Percentiles rank a stretch among this genome's conserved stretches.
These are phyloP conservation scores for Mizuhopecten yessoensis DNA, from an alignment of 1,140 invertebrate genomes.

Conservation along the genomic window DNA sequence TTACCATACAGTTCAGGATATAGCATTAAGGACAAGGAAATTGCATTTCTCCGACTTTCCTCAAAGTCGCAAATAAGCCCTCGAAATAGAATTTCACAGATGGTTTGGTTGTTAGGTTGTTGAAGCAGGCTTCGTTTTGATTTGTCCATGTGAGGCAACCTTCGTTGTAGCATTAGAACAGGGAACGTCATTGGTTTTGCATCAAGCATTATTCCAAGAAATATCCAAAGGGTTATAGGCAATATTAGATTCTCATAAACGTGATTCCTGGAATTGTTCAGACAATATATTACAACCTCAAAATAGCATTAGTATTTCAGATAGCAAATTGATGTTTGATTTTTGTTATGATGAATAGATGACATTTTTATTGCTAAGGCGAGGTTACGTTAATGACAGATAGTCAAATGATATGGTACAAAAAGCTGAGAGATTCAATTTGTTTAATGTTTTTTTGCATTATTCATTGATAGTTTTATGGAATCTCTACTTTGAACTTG, in stretches of 20 bases:
- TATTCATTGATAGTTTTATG: too few species aligned
- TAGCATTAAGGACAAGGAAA: constrained; percentile 26
- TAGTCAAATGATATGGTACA: too few species aligned
- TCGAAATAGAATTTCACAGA: background rate
- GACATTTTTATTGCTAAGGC: background rate
- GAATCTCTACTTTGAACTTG: too few species aligned
- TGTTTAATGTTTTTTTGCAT: too few species aligned
- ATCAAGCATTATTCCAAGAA: background rate
- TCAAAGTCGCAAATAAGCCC: background rate
- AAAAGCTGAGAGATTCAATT: too few species aligned
- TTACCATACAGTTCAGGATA: background rate
- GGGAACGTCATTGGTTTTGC: background rate
- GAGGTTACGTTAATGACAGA: background rate
- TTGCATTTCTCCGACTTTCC: background rate
- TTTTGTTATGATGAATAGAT: background rate
- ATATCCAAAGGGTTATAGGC: background rate
- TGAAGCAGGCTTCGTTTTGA: background rate
- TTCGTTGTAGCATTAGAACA: background rate
- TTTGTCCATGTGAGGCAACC: background rate
- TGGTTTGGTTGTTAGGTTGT: background rate
- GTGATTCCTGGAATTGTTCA: background rate
- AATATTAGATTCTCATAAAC: background rate
- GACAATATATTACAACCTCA: background rate
- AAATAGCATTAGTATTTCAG: background rate
- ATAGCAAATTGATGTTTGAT: background rate